Evolutionary conservation across 2,113 vertebrate genomes (phyloP).

Genomic region (Prochilodus magdalenae): DNA sequence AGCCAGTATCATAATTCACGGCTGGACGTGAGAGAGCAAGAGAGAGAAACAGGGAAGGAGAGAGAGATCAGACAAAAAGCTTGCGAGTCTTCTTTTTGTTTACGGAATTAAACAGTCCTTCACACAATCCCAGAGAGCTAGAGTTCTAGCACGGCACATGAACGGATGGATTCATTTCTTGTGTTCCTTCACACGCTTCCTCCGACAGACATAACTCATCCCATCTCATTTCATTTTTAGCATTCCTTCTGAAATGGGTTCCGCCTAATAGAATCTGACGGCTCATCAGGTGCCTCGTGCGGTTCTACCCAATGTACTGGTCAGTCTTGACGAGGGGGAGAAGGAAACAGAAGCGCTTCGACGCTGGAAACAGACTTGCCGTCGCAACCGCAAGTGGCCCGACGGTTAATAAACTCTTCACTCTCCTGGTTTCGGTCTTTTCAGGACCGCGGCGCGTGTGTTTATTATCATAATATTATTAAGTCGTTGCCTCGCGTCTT

Average conservation of each 20-base stretch:
- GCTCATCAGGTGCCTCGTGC: constrained; percentile 66
- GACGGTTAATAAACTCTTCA: not conserved
- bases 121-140: not conserved
- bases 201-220: constrained; percentile 30
- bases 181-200: constrained; percentile 4
- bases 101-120: not conserved
- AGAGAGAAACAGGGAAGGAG: not conserved
- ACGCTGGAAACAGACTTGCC: constrained; percentile 67
- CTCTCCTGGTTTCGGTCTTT: not conserved
- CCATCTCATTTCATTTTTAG: constrained; percentile 62
- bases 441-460: not conserved
- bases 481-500: not conserved
- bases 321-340: constrained; percentile 57
- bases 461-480: constrained; percentile 7
- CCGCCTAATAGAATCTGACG: constrained; percentile 69
- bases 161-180: not conserved
- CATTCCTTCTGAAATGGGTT: constrained; percentile 61
- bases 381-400: not conserved
- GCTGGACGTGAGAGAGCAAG: constrained; percentile 70
- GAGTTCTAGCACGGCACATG: not conserved
- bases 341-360: constrained; percentile 56
- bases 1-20: constrained; percentile 65
- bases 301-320: constrained; percentile 67
- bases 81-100: not conserved
- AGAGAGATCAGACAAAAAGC: constrained; percentile 27